Base-by-base conservation (phyloP, 2,888 invertebrate species). In the Gastrophysa polygoni region DNA sequence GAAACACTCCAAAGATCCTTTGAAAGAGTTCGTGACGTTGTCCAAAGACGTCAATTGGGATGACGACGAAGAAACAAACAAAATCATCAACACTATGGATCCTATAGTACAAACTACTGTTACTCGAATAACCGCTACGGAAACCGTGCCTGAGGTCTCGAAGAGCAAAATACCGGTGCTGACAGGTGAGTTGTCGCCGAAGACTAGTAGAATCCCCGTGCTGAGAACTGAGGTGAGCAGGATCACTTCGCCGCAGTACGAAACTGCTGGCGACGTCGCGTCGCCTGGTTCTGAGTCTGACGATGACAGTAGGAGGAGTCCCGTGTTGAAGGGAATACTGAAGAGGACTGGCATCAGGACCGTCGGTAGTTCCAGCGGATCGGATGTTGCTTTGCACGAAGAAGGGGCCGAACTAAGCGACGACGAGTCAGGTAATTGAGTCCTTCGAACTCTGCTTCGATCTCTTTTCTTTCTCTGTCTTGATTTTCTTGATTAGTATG, bases 331-430 rank as follows among this genome's bases (percentile, higher is more conserved):
- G 69, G 78, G 81, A 8, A 81, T 81, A 49, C 69, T 81, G 63
- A 82, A 81, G 73, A 82, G 80, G 70, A n/a, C n/a, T n/a, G 67
- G 64, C 21, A 62, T 69, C 14, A 81, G 84, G 75, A 85, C 85
- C 34, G 77, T 86, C 60, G 87, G 87, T 69, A 87, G 87, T 73
- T 87, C 87, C 64, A 87, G 87, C 75, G 87, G 87, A 57, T 87
- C 87, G 32, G 88, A 88, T 76, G 83, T 87, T 61, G 88, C 88
- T 63, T 81, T 88, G 64, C 87, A 87, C 77, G 88, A 88, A 79
- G 82, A 81, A 62, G 88, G 87, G 59, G 85, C 85, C 48, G 87
- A 87, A 74, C 82, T 86, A 65, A 87, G 87, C 76, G 86, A 86
- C 74, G 86, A 86, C 77, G 86, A 87, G 81, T 85, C 86, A 85